A percentile compares a stretch with the other conserved stretches of the same genome.
phyloP scores from a whole-genome alignment of 2,797 vertebrate genomes.

The Myiothlypis coronata region DNA sequence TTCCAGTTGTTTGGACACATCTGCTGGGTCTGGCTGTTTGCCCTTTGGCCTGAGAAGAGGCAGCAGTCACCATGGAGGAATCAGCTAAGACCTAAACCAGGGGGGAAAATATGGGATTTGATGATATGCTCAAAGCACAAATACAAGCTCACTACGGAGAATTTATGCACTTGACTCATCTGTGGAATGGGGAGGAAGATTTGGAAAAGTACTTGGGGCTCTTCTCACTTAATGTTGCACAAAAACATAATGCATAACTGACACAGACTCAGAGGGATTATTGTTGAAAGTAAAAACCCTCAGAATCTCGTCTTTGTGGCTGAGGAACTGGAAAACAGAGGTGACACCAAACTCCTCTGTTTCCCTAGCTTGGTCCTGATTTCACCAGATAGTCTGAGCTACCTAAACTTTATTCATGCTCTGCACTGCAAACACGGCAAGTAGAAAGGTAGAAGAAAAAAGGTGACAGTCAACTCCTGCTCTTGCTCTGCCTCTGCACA shows the following conservation, averaged over 20 bases:
- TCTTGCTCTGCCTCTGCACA: not conserved
- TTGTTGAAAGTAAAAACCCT: not conserved
- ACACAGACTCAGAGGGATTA: not conserved
- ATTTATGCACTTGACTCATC: not conserved
- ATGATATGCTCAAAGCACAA: not conserved
- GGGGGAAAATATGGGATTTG: not conserved
- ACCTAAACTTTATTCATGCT: not conserved
- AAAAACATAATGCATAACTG: not conserved
- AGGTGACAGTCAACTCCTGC: accelerated
- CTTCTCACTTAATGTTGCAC: not conserved
- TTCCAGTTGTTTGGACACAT: not conserved
- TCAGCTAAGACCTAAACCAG: not conserved
- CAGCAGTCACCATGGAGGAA: not conserved
- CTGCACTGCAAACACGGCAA: not conserved
- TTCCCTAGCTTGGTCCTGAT: not conserved
- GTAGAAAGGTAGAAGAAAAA: not conserved
- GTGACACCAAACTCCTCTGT: not conserved
- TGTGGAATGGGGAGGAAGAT: not conserved
- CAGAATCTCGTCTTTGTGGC: not conserved
- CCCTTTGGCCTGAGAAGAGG: not conserved
- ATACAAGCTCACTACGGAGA: not conserved
- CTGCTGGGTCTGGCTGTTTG: not conserved
- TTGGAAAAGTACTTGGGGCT: not conserved
- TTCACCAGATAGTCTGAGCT: not conserved
- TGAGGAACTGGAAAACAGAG: not conserved